Base-by-base conservation (phyloP, 2,888 invertebrate genomes). In the Ectropis crepuscularia region DNA sequence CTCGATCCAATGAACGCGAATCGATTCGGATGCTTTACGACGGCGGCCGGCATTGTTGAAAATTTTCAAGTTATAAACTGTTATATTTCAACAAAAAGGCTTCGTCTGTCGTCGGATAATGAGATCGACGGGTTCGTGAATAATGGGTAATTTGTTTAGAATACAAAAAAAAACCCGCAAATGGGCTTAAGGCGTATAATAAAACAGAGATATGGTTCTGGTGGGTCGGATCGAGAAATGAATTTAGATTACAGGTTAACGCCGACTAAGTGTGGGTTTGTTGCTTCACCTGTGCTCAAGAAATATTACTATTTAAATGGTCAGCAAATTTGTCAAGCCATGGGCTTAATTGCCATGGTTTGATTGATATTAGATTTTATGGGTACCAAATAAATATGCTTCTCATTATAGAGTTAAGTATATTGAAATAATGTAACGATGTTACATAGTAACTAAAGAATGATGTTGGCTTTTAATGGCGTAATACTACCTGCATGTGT, bases 231-330 rank as follows among this genome's bases (percentile, higher is more conserved):
- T 89, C 91, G 88, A 92, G 89, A 92, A 92, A 92, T 92, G 91
- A 92, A 92, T 92, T 92, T 92, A 92, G 92, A 92, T 92, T 92
- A 92, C 87, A 92, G 89, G 92, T 91, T 92, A 91, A 87, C 89
- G 92, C 90, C 90, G 90, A 76, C 88, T 92, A 92, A 92, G 89
- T 92, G 88, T 89, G 88, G 91, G 91, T 89, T 90, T 78, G 80
- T 79, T 76, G 80, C 80, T 84, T 88, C 91, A 91, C 89, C 91
- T 92, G 92, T 86, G 91, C 86, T 84, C 16, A 28, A 28, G 16
- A 28, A 28, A 28, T 28, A 28, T 28, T 28, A 28, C 16, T 28
- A 28, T 28, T 28, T 1, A 28, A 28, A 28, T 28, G 16, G 16
- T 28, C 16, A 28, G 16, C 16, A 28, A 28, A 4, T 28, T 28